Base-by-base conservation (phyloP, 2,113 vertebrate species). In the Gavia stellata region DNA sequence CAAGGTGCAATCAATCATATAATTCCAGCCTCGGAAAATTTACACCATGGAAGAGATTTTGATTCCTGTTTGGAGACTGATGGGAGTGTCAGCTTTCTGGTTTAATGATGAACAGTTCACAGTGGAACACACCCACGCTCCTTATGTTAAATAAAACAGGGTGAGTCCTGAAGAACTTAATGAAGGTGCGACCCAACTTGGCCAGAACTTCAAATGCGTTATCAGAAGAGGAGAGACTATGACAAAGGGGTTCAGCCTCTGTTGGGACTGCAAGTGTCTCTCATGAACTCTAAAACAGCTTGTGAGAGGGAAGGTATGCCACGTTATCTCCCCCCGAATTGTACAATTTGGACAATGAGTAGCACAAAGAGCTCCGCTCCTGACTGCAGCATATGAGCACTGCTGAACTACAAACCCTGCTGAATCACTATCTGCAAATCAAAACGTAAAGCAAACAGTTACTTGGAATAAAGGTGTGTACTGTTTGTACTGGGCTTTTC, bases 371-470 rank as follows among this genome's bases (percentile, higher is more conserved):
- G 67, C 26, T 82, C 45, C 6, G 2, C 52, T 72, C 49, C 81
- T n/a, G 75, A 66, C 59, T 81, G 58, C 24, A 12, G 56, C 42
- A 17, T 10, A 50, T 2, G 9, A 73, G 44, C 70, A 12, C 59
- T 38, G 62, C 72, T 85, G 70, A 93, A 68, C 67, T 83, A 65
- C 53, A 90, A 70, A 31, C 49, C 26, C 77, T n/a, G 56, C 10
- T 88, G 91, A 94, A 88, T 78, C 95, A 95, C 73, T 73, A 78
- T 61, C 77, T 78, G 62, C 66, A 91, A 75, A 92, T 87, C 91
- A 70, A 96, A 96, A 80, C 4, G 6, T 81, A 88, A 68, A 82
- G 85, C 71, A 77, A 94, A 86, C 65, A 94, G 90, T 88, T 88
- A 87, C 81, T 86, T 83, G 71, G 58, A 95, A 82, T 82, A 85